Conservation (phyloP, 2,113 vertebrate species). For the Orthonyx spaldingii region DNA sequence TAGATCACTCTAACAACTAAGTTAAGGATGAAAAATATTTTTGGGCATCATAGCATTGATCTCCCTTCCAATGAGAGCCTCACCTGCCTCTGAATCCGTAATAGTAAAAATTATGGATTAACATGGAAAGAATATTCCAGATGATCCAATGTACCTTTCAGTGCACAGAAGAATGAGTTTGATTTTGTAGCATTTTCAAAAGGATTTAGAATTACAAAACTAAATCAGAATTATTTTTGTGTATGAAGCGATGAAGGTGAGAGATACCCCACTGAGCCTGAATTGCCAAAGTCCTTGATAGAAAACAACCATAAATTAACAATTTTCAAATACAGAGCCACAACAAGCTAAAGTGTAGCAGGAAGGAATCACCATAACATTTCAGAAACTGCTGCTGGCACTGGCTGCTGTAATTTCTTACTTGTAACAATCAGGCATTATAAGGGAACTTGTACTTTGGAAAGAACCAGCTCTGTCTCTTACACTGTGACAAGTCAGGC, state of each 20-base stretch:
- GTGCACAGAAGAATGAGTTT: neutral
- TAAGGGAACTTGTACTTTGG: neutral
- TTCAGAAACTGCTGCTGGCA: neutral
- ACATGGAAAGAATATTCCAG: neutral
- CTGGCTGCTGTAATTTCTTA: neutral
- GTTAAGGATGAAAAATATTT: neutral
- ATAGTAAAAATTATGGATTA: neutral
- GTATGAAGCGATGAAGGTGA: neutral
- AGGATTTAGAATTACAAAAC: neutral
- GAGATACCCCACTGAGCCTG: neutral
- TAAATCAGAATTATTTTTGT: neutral
- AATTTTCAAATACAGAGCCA: neutral
- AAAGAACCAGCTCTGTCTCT: neutral
- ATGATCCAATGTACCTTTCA: neutral
- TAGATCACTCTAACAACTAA: neutral
- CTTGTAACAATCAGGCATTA: neutral
- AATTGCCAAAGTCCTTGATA: neutral
- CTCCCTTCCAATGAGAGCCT: neutral
- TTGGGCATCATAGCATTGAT: neutral
- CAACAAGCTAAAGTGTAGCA: neutral
- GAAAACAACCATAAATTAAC: neutral
- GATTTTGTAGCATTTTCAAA: neutral
- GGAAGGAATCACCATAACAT: neutral
- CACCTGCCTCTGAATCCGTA: neutral
- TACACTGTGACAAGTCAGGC: neutral